Conservation (phyloP, 2,888 invertebrate species). For the Clepsis dumicolana region DNA sequence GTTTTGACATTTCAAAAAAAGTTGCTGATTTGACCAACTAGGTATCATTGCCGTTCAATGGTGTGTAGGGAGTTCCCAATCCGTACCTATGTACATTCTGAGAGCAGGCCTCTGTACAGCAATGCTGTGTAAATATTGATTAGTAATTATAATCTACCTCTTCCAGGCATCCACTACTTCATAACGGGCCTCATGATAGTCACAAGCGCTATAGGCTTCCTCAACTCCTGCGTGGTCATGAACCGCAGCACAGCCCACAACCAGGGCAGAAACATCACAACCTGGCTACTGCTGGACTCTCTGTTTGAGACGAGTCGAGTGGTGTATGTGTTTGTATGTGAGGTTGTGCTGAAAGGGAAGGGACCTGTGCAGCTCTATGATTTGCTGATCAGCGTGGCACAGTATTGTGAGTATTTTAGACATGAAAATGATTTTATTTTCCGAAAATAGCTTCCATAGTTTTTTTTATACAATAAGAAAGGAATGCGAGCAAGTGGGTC, state of each 20-base stretch:
- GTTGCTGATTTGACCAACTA: too few relatives aligned
- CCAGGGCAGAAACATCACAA: conserved; percentile 68
- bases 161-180: conserved; percentile 74
- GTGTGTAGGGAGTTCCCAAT: too few relatives aligned
- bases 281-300: conserved; percentile 77
- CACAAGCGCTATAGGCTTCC: conserved; percentile 71
- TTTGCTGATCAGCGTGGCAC: conserved; percentile 70
- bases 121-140: not conserved
- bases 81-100: too few relatives aligned
- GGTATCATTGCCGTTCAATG: too few relatives aligned
- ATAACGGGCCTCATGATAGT: conserved; percentile 71
- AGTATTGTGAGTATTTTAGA: conserved; percentile 69
- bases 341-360: conserved; percentile 69
- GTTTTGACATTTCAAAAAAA: too few relatives aligned
- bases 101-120: too few relatives aligned
- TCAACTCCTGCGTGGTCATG: conserved; percentile 74
- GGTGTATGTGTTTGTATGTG: conserved; percentile 74
- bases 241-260: conserved; percentile 64
- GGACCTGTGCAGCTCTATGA: conserved; percentile 73
- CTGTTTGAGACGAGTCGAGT: conserved; percentile 77
- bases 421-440: too few relatives aligned
- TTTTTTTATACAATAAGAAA: too few relatives aligned
- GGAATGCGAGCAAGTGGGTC: too few relatives aligned
- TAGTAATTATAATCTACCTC: not conserved
- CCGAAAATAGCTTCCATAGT: too few relatives aligned